Percentiles rank a stretch among this genome's conserved stretches.
Evolutionary conservation across 1,140 invertebrate species (phyloP).

Genomic region (Eubasilissa regina): DNA sequence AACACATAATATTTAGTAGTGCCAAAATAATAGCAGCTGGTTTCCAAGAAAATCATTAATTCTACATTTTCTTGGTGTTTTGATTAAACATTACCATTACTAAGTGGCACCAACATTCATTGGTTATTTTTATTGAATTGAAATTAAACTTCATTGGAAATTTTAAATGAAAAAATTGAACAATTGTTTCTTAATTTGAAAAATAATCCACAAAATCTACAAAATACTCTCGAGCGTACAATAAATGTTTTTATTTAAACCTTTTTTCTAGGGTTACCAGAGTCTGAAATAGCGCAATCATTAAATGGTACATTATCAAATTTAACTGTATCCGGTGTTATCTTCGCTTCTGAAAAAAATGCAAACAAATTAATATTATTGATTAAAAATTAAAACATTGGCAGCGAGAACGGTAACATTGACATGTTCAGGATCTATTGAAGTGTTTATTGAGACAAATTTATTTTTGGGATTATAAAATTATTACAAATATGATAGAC

Average conservation of each 20-base stretch:
- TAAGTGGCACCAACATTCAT: neutral
- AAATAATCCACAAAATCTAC: no score
- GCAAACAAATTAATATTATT: slow-evolving; percentile 18
- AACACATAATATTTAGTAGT: no score
- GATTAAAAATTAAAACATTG: neutral
- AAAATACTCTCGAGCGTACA: no score
- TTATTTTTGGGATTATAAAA: no score
- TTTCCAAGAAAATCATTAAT: neutral
- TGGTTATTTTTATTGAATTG: neutral
- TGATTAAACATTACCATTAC: neutral
- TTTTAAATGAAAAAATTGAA: neutral
- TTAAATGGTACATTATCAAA: slow-evolving; percentile 53
- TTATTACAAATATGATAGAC: no score
- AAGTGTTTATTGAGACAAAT: no score
- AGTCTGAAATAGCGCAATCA: slow-evolving; percentile 27
- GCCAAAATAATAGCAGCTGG: no score
- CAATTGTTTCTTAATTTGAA: no score
- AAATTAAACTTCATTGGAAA: neutral
- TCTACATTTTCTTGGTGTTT: neutral
- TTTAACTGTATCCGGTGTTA: slow-evolving; percentile 50
- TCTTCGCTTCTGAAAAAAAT: slow-evolving; percentile 48
- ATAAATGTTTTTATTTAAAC: neutral
- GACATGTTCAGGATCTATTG: no score
- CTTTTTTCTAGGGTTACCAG: neutral
- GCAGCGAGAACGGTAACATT: no score